Percentiles rank a stretch among this genome's conserved stretches.
These are phyloP conservation scores for Uria lomvia DNA, from an alignment of 2,113 vertebrate species.

Conservation along the genomic window DNA sequence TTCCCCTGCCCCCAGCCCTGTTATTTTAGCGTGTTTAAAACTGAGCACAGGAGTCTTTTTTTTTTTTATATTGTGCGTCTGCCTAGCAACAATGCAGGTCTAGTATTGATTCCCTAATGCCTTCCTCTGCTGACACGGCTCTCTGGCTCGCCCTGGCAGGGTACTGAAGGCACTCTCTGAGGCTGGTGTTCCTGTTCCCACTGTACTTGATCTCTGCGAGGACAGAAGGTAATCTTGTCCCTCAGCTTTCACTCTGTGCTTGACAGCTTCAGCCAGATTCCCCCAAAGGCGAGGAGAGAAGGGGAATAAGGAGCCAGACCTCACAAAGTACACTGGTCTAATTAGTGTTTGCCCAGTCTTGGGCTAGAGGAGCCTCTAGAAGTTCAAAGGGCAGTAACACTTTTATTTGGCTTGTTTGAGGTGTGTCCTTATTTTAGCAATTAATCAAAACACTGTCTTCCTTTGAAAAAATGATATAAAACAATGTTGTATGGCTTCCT, in stretches of 20 bases:
- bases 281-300: not conserved
- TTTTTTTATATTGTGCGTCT: not conserved
- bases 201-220: slow-evolving; percentile 74
- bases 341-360: not conserved
- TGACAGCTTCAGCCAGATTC: not conserved
- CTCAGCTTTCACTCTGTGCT: not conserved
- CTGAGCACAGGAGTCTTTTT: not conserved
- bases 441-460: not conserved
- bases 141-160: slow-evolving; percentile 56
- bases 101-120: not conserved
- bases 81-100: not conserved
- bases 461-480: not conserved
- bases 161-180: slow-evolving; percentile 76
- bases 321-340: not conserved
- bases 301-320: not conserved
- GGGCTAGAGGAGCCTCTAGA: not conserved
- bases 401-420: not conserved
- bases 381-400: not conserved
- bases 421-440: not conserved
- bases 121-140: not conserved
- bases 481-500: not conserved
- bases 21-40: not conserved
- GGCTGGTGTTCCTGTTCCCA: slow-evolving; percentile 77
- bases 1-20: not conserved
- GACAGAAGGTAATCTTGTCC: slow-evolving; percentile 73